Evolutionary conservation across 2,113 vertebrate genomes (phyloP), one percentile per base, ranked within the genome.

Genomic region (Sturnira hondurensis): DNA sequence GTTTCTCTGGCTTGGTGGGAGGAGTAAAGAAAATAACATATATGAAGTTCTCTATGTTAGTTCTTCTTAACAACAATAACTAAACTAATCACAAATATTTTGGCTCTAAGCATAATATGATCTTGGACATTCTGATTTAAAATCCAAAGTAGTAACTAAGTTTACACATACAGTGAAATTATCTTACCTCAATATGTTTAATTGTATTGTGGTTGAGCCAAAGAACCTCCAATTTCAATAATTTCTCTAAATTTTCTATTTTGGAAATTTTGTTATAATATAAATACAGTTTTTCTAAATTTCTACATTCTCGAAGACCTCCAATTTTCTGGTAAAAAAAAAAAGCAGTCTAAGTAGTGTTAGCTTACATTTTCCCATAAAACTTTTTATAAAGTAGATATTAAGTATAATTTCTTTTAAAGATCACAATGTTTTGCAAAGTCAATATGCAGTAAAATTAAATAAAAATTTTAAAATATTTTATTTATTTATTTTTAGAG

Each of bases 181-280:
- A 91, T 89, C 95, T 96, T 96, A 99, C 98, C 98, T 99, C 96
- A 96, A 98, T 98, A n/a, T 95, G 97, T 83, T 97, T 98, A 96
- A 99, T 99, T 93, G 91, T 73, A 96, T 99, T 99, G 80, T 98
- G 99, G 97, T 99, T 99, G 91, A 99, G 98, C 98, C 98, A 99
- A 82, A 99, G 81, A 38, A 99, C 92, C 50, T 98, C 95, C 58
- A 99, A 92, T 76, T 97, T 98, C 11, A 88, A 94, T 91, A 98
- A 98, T 93, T 85, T 87, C 85, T 99, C 98, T 91, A 98, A 94
- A 97, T 99, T 98, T 96, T 98, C 97, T 97, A 96, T 99, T 93
- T 96, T 97, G 86, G 95, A 97, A 97, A 99, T 99, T 91, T 98
- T 97, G 98, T 98, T 99, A 93, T 98, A 98, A 97, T 99, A 99